Percentiles rank a stretch among this genome's conserved stretches.
Conservation (phyloP, 2,113 vertebrate genomes). For the Heterotis niloticus region DNA sequence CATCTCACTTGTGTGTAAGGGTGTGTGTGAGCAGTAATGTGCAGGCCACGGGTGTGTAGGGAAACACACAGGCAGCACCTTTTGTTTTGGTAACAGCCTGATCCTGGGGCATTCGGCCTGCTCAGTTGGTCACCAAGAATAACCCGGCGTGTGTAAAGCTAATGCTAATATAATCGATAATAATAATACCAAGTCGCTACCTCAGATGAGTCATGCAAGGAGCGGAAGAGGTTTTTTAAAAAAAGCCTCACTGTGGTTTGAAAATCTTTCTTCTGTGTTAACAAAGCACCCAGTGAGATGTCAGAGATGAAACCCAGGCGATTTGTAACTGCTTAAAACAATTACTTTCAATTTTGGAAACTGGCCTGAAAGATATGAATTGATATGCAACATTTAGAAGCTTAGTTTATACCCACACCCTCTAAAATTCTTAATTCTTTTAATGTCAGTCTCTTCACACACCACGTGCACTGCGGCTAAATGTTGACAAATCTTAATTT, state of each 20-base stretch:
- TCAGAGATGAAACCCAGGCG: not conserved
- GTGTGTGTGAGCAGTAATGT: conserved; percentile 4
- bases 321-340: not conserved
- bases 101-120: conserved; percentile 2
- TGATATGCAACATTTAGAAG: not conserved
- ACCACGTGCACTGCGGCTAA: too few relatives aligned
- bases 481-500: too few relatives aligned
- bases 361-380: not conserved
- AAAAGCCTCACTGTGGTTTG: not conserved
- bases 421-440: too few relatives aligned
- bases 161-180: too few relatives aligned
- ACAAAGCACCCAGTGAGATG: not conserved
- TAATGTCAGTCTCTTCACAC: too few relatives aligned
- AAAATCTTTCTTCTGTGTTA: not conserved
- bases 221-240: not conserved
- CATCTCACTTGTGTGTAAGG: not conserved
- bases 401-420: too few relatives aligned
- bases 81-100: conserved; percentile 32
- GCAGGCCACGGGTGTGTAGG: conserved; percentile 5
- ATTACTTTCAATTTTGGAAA: not conserved
- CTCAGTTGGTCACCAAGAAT: not conserved
- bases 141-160: conserved; percentile 15
- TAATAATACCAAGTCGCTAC: not conserved
- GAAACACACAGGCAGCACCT: not conserved
- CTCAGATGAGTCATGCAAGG: not conserved